Conservation (phyloP, 1,140 invertebrate species). For the Zaprionus kolodkinae region DNA sequence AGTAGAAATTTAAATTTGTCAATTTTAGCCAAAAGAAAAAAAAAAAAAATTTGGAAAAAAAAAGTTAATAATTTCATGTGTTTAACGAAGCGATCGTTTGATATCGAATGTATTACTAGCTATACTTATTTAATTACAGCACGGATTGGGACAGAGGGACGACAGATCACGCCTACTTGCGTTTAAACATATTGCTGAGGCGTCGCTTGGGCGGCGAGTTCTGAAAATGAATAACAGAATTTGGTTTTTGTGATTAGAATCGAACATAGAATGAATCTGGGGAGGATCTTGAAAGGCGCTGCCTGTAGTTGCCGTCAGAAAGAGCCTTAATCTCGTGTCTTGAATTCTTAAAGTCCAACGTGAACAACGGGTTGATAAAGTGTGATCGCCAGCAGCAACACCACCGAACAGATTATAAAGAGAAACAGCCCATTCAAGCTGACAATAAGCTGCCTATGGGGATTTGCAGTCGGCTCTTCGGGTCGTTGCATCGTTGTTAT, state of each 20-base stretch:
- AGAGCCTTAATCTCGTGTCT: neutral
- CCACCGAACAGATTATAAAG: neutral
- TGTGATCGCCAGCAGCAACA: neutral
- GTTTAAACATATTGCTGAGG: slow-evolving; percentile 80
- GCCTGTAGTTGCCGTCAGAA: neutral
- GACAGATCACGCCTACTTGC: slow-evolving; percentile 56
- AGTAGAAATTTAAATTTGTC: neutral
- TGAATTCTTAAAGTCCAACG: no score
- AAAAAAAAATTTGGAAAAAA: neutral
- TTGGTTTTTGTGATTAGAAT: neutral
- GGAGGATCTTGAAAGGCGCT: neutral
- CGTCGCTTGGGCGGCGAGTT: slow-evolving; percentile 79
- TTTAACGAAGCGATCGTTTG: slow-evolving; percentile 1
- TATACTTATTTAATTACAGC: neutral
- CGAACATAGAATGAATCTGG: slow-evolving; percentile 3
- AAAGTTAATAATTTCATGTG: neutral
- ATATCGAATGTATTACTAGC: neutral
- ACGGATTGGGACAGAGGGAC: neutral
- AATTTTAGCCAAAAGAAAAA: slow-evolving; percentile 4
- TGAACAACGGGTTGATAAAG: neutral
- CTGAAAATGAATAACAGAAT: slow-evolving; percentile 62
- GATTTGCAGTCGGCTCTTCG: neutral
- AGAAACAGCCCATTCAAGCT: neutral
- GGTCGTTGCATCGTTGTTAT: slow-evolving; percentile 28
- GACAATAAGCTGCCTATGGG: neutral